Percentiles rank a stretch among this genome's conserved stretches.
Evolutionary conservation across 2,797 vertebrate species (phyloP).

Genomic region (Ibycter americanus): DNA sequence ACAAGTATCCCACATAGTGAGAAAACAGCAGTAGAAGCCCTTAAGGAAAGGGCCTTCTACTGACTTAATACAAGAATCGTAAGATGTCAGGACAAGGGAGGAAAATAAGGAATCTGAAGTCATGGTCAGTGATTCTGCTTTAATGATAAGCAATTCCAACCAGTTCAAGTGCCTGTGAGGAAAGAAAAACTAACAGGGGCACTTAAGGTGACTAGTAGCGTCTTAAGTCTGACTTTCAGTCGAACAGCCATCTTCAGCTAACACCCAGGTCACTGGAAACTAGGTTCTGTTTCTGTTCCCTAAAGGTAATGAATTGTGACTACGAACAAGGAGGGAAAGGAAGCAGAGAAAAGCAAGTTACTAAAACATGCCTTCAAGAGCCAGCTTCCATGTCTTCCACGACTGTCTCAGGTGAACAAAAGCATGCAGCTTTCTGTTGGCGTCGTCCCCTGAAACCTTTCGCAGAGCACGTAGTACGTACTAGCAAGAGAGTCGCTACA

Average conservation of each 20-base stretch:
- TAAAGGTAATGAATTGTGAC: not conserved
- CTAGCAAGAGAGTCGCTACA: not conserved
- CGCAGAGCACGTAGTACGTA: fast-evolving
- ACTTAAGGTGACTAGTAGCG: not conserved
- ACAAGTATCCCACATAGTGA: not conserved
- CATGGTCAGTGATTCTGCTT: not conserved
- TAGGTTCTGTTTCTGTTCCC: not conserved
- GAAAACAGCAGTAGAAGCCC: not conserved
- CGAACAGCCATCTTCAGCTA: not conserved
- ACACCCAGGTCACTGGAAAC: not conserved
- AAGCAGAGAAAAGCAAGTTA: not conserved
- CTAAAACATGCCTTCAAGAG: not conserved
- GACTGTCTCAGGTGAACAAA: not conserved
- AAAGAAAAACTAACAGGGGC: not conserved
- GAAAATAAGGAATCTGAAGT: not conserved
- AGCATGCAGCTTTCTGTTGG: not conserved
- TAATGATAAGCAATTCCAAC: not conserved
- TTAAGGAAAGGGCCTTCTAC: not conserved
- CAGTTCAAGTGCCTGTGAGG: not conserved
- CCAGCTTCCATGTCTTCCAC: not conserved
- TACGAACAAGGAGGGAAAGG: not conserved
- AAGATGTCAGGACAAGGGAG: not conserved
- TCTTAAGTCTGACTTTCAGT: not conserved
- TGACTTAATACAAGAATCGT: not conserved
- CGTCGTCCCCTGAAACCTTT: not conserved